Conservation (phyloP, 2,113 vertebrate genomes). For the Clupea harengus region DNA sequence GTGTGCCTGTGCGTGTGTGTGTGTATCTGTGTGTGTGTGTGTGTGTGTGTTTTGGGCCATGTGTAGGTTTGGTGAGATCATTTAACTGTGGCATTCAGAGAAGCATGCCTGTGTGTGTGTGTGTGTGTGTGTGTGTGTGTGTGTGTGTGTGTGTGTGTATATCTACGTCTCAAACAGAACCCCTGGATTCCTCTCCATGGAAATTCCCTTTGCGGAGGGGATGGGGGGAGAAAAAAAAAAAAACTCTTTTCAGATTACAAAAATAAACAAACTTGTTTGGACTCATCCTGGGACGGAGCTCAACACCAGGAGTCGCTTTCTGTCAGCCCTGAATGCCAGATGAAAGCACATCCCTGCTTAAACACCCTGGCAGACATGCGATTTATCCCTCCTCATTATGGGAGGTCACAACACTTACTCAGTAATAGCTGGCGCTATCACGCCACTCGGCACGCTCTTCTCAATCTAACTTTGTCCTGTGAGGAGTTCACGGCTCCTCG, state of each 20-base stretch:
- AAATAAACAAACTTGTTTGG: conserved; percentile 77
- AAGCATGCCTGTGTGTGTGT: background rate
- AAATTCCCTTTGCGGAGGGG: conserved; percentile 59
- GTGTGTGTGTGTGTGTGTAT: no score
- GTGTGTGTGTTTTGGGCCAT: background rate
- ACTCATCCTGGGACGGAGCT: conserved; percentile 56
- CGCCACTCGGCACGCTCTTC: conserved; percentile 22
- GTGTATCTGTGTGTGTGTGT: background rate
- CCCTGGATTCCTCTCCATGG: conserved; percentile 42
- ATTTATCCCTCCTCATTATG: conserved; percentile 61
- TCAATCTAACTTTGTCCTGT: background rate
- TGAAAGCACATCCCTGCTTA: conserved; percentile 68
- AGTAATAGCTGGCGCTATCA: conserved; percentile 52
- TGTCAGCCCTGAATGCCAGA: conserved; percentile 59
- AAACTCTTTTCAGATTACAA: conserved; percentile 60
- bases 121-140: no score
- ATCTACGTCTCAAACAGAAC: conserved; percentile 14
- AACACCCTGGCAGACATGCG: conserved; percentile 59
- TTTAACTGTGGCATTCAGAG: conserved; percentile 31
- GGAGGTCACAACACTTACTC: conserved; percentile 56
- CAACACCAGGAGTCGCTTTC: conserved; percentile 57
- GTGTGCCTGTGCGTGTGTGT: background rate
- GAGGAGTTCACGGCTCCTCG: conserved; percentile 45
- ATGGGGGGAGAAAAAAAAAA: conserved; percentile 23
- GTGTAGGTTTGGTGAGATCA: conserved; percentile 26